phyloP scores from a whole-genome alignment of 2,113 vertebrate genomes.

The Microcebus griseorufus region DNA sequence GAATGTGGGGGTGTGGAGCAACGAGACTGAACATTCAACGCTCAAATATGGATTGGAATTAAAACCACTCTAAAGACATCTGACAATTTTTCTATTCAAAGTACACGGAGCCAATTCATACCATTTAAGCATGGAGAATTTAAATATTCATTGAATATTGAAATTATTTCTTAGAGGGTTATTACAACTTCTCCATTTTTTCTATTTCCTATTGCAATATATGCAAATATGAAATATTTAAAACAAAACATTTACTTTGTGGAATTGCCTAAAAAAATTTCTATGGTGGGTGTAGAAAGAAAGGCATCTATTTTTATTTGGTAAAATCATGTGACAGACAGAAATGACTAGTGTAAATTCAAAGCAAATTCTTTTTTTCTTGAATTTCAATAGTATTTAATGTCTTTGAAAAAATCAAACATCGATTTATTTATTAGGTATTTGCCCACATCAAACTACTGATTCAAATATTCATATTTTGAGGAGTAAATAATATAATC shows the following conservation, averaged over 20 bases:
- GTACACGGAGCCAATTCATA: not conserved
- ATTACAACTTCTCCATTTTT: not conserved
- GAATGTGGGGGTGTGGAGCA: not conserved
- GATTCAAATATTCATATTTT: not conserved
- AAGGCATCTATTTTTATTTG: slow-evolving; percentile 31
- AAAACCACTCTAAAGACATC: not conserved
- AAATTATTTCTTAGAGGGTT: not conserved
- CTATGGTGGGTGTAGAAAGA: not conserved
- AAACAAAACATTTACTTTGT: slow-evolving; percentile 27
- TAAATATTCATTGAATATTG: not conserved
- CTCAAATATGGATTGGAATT: not conserved
- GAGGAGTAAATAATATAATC: not conserved
- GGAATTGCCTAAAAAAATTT: not conserved
- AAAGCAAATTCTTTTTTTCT: not conserved
- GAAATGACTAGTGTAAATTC: not conserved
- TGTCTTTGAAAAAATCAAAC: not conserved
- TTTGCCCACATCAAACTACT: not conserved
- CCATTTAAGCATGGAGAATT: not conserved
- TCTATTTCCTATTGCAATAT: not conserved
- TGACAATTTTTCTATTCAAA: not conserved
- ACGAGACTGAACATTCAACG: not conserved
- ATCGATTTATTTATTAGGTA: not conserved
- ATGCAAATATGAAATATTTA: not conserved
- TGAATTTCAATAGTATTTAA: not conserved
- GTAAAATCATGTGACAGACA: not conserved